Conservation (phyloP, 2,888 invertebrate species). For the Tholera decimalis region DNA sequence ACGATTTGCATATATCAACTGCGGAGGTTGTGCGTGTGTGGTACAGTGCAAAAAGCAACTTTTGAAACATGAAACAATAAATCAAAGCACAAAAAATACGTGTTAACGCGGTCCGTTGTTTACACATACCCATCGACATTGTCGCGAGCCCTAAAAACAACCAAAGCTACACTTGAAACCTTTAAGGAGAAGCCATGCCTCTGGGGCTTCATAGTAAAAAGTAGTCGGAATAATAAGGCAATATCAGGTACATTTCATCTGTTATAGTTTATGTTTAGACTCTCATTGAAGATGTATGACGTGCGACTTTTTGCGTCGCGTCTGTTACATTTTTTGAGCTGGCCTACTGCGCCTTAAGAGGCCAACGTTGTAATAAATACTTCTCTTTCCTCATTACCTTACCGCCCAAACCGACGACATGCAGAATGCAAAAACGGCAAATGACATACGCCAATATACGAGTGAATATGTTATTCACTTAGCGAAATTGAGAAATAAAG, state of each 20-base stretch:
- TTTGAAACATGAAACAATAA: conserved; percentile 89
- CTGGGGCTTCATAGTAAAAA: conserved; percentile 48
- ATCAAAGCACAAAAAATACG: conserved; percentile 89
- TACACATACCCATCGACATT: conserved; percentile 85
- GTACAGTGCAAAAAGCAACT: conserved; percentile 84
- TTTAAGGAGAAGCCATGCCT: conserved; percentile 77
- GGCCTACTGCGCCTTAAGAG: conserved; percentile 70
- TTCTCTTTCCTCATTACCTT: conserved; percentile 87
- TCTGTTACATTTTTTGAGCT: conserved; percentile 43
- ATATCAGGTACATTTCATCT: conserved; percentile 56
- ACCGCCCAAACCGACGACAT: conserved; percentile 87
- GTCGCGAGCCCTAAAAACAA: conserved; percentile 82
- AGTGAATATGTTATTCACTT: conserved; percentile 85
- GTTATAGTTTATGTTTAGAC: conserved; percentile 58
- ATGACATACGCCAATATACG: conserved; percentile 86
- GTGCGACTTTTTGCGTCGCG: conserved; percentile 33
- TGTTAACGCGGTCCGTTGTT: conserved; percentile 88
- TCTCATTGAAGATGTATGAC: conserved; percentile 43
- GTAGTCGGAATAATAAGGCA: conserved; percentile 53
- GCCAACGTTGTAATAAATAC: conserved; percentile 83
- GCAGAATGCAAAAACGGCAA: conserved; percentile 85
- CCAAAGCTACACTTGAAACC: conserved; percentile 68
- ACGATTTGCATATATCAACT: conserved; percentile 77
- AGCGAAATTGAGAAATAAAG: conserved; percentile 89
- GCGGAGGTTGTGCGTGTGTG: conserved; percentile 88